Evolutionary conservation across 2,888 invertebrate genomes (phyloP).

Genomic region (Incurvaria masculella): DNA sequence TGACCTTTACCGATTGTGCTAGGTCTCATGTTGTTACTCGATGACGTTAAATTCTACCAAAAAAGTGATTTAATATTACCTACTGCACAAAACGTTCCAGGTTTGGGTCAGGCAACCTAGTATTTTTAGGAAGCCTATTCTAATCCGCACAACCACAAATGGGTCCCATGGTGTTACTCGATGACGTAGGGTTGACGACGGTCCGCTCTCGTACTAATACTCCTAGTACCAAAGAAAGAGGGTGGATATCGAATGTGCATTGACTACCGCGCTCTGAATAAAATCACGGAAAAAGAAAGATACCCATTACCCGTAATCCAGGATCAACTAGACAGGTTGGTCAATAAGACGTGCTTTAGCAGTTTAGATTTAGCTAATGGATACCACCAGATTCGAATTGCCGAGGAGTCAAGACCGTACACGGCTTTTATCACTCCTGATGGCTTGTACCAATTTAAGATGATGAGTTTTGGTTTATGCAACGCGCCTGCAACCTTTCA

Average conservation of each 20-base stretch:
- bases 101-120: no score
- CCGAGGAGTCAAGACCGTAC: not conserved
- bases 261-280: slow-evolving; percentile 13
- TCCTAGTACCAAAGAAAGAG: slow-evolving; percentile 12
- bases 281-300: slow-evolving; percentile 11
- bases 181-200: no score
- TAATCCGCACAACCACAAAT: no score
- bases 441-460: slow-evolving; percentile 11
- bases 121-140: no score
- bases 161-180: no score
- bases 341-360: slow-evolving; percentile 7
- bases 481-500: slow-evolving; percentile 11
- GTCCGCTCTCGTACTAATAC: no score
- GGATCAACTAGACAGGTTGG: slow-evolving; percentile 9
- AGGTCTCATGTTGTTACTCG: no score
- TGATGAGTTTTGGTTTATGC: slow-evolving; percentile 12
- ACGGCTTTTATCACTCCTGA: slow-evolving; percentile 12
- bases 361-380: slow-evolving; percentile 11
- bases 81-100: no score
- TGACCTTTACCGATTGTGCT: no score
- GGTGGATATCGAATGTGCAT: slow-evolving; percentile 13
- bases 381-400: slow-evolving; percentile 13
- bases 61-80: no score
- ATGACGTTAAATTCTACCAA: no score
- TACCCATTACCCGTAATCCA: slow-evolving; percentile 12